phyloP scores from a whole-genome alignment of 2,113 vertebrate species.

The Caloenas nicobarica region DNA sequence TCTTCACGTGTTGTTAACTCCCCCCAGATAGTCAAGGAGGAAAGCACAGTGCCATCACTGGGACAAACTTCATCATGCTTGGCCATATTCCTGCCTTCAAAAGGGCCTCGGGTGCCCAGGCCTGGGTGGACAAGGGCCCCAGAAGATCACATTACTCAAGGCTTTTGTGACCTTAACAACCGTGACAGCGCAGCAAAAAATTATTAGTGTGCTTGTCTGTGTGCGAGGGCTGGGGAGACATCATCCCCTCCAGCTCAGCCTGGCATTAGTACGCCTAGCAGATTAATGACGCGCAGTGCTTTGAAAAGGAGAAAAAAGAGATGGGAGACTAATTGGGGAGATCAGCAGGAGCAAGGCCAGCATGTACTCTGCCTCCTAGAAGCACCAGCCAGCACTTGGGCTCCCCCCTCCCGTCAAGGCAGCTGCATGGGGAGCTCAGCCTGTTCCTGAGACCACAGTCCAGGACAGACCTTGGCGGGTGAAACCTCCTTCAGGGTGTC shows the following conservation, averaged over 20 bases:
- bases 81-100: constrained; percentile 31
- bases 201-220: not conserved
- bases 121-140: not conserved
- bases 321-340: constrained; percentile 52
- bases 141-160: constrained; percentile 35
- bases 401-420: no score
- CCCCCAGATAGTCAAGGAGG: not conserved
- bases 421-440: not conserved
- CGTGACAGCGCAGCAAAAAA: not conserved
- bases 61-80: constrained; percentile 22
- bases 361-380: not conserved
- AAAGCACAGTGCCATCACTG: not conserved
- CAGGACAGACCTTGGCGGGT: rapidly evolving
- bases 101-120: not conserved
- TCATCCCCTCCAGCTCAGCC: not conserved
- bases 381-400: not conserved
- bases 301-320: constrained; percentile 56
- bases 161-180: constrained; percentile 58
- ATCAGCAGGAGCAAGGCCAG: not conserved
- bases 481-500: not conserved
- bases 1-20: not conserved
- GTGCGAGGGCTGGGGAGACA: not conserved
- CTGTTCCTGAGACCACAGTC: rapidly evolving
- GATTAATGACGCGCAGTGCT: constrained; percentile 35
- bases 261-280: constrained; percentile 36